A percentile compares a stretch with the other conserved stretches of the same genome.
Evolutionary conservation across 2,888 invertebrate genomes (phyloP).

Genomic region (Syritta pipiens): DNA sequence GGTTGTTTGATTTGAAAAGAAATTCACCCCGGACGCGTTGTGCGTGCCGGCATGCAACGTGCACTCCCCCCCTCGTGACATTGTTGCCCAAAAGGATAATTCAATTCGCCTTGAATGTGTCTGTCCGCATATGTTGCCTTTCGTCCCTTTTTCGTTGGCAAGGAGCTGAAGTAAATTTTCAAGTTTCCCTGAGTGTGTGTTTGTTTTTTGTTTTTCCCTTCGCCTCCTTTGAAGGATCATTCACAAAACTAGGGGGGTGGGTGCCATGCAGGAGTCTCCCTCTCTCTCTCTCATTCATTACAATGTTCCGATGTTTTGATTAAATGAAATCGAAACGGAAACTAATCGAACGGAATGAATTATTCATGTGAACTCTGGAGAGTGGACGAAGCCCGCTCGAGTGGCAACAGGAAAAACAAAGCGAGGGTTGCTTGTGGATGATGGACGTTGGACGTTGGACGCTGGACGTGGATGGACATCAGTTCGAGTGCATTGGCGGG

Average conservation of each 20-base stretch:
- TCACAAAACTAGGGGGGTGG: conserved; percentile 16
- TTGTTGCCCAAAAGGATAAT: conserved; percentile 62
- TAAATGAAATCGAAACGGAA: conserved; percentile 70
- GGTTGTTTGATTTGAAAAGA: conserved; percentile 60
- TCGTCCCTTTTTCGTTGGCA: conserved; percentile 1
- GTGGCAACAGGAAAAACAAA: conserved; percentile 60
- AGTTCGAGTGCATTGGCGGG: conserved; percentile 22
- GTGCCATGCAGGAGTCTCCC: conserved; percentile 34
- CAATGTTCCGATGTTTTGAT: conserved; percentile 68
- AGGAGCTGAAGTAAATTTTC: conserved; percentile 52
- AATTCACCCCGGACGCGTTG: conserved; percentile 21
- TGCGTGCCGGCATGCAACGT: conserved; percentile 64
- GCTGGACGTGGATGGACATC: background rate
- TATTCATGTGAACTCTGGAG: conserved; percentile 68
- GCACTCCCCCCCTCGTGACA: conserved; percentile 18
- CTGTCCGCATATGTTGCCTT: conserved; percentile 56
- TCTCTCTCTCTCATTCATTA: conserved; percentile 69
- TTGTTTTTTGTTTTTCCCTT: conserved; percentile 66
- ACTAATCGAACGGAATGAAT: conserved; percentile 69
- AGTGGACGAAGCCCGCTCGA: conserved; percentile 55
- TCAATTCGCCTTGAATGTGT: conserved; percentile 66
- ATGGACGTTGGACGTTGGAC: background rate
- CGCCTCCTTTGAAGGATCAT: conserved; percentile 53
- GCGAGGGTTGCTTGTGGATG: background rate
- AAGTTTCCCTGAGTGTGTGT: conserved; percentile 39